phyloP scores from a whole-genome alignment of 1,140 invertebrate genomes.

The Tetramorium alpestre region DNA sequence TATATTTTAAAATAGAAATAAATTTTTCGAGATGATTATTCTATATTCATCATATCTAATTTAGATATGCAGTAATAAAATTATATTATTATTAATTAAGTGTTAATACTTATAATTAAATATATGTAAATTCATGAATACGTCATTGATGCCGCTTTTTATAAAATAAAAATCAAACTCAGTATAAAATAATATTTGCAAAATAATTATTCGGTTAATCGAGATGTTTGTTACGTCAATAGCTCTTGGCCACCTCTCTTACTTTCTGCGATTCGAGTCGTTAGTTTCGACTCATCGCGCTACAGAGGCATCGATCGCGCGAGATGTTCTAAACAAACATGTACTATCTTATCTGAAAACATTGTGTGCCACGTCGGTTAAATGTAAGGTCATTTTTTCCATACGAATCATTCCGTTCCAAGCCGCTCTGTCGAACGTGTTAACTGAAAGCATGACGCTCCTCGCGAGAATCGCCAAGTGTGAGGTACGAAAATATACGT shows the following conservation, averaged over 20 bases:
- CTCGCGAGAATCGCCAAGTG: slow-evolving; percentile 74
- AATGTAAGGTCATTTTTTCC: slow-evolving; percentile 69
- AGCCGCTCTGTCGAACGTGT: slow-evolving; percentile 40
- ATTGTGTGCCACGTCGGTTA: slow-evolving; percentile 42
- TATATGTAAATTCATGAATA: background rate
- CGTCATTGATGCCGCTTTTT: background rate
- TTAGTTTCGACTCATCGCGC: slow-evolving; percentile 15
- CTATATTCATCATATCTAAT: background rate
- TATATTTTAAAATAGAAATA: background rate
- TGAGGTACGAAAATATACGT: slow-evolving; percentile 70
- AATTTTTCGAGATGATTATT: background rate
- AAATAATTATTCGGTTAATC: background rate
- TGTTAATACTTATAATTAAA: no score
- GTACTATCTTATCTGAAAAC: slow-evolving; percentile 44
- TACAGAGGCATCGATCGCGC: slow-evolving; percentile 1
- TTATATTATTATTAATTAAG: no score
- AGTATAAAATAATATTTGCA: background rate
- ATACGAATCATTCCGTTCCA: slow-evolving; percentile 61
- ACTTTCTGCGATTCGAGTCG: background rate
- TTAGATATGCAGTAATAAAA: background rate
- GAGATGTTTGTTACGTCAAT: background rate
- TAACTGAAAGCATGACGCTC: slow-evolving; percentile 75
- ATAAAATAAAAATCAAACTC: background rate
- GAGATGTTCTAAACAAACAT: slow-evolving; percentile 42
- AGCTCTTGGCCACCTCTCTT: background rate